These are phyloP conservation scores for Simalia tracyae DNA, from an alignment of 2,797 vertebrate species.

Conservation along the genomic window DNA sequence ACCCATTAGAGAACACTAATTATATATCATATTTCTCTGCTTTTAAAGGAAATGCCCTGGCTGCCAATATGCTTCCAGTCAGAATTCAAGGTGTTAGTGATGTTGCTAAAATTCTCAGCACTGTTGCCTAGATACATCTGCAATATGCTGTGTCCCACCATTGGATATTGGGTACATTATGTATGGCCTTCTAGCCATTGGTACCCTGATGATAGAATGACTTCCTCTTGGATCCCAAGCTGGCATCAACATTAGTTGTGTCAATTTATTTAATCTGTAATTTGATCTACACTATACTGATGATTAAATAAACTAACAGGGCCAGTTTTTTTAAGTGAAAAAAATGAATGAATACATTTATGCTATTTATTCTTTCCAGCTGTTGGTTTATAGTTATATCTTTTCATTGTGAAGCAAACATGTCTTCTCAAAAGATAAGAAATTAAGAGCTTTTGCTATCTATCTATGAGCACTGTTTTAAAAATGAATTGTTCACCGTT, in stretches of 20 bases:
- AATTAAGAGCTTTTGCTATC: neutral
- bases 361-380: neutral
- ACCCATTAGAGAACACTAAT: neutral
- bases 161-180: neutral
- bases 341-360: neutral
- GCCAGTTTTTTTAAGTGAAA: neutral
- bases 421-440: neutral
- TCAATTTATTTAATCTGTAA: neutral
- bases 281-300: neutral
- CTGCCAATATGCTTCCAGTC: neutral
- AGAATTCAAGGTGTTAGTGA: neutral
- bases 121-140: neutral
- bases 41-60: neutral
- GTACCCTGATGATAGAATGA: neutral
- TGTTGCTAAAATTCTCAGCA: neutral
- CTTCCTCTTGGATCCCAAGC: neutral
- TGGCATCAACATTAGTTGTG: neutral
- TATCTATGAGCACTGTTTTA: neutral
- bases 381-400: neutral
- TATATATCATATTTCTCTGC: neutral
- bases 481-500: slow-evolving; percentile 9
- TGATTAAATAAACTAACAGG: neutral
- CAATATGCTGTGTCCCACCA: neutral
- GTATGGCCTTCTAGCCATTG: neutral
- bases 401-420: neutral